Conservation (phyloP, 2,797 vertebrate species). For the Buceros bicornis region DNA sequence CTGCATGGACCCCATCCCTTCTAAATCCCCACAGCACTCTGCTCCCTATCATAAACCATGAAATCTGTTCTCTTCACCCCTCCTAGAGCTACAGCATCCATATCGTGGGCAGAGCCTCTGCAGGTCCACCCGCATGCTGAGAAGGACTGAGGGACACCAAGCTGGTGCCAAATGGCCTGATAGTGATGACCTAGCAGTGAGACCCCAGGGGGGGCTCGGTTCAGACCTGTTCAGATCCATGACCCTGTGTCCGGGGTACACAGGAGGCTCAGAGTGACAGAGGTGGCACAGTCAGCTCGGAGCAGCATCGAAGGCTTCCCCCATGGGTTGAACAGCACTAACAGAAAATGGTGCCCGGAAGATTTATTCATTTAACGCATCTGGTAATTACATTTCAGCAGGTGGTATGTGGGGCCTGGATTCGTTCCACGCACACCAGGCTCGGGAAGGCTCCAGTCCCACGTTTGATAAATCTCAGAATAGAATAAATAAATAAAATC, state of each 20-base stretch:
- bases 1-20: neutral
- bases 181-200: neutral
- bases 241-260: rapidly evolving
- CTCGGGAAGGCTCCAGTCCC: slow-evolving; percentile 54
- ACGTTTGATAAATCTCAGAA: slow-evolving; percentile 59
- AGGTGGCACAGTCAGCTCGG: neutral
- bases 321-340: neutral
- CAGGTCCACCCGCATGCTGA: rapidly evolving
- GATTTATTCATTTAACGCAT: slow-evolving; percentile 62
- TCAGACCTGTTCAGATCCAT: neutral
- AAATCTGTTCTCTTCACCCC: rapidly evolving
- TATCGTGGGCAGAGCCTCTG: rapidly evolving
- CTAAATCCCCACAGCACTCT: neutral
- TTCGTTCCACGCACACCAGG: slow-evolving; percentile 31
- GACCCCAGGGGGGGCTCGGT: neutral
- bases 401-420: slow-evolving; percentile 69
- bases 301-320: neutral
- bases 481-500: slow-evolving; percentile 72
- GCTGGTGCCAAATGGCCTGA: neutral
- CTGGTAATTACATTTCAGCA: slow-evolving; percentile 65
- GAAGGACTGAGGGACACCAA: neutral
- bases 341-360: slow-evolving; percentile 30
- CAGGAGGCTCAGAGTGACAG: neutral
- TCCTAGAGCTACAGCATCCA: neutral
- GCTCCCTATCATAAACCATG: neutral